phyloP scores from a whole-genome alignment of 1,140 invertebrate species.

The Macrobrachium nipponense region DNA sequence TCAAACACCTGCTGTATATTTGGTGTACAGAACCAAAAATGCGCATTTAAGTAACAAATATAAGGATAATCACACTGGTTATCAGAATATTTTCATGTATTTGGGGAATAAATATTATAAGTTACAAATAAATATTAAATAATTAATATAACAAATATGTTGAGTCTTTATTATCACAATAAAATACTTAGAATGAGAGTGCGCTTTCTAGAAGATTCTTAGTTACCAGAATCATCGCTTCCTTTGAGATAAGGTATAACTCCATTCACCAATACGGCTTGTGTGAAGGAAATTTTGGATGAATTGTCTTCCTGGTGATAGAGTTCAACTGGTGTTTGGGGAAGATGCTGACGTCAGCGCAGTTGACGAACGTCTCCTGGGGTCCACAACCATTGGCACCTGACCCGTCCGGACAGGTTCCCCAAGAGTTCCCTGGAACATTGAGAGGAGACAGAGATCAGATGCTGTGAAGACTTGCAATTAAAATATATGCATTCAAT shows the following conservation, averaged over 20 bases:
- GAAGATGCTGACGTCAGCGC: conserved; percentile 64
- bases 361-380: conserved; percentile 66
- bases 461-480: background rate
- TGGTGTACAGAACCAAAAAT: background rate
- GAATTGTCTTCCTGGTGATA: background rate
- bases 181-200: too few relatives aligned
- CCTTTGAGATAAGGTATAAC: too few relatives aligned
- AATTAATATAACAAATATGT: too few relatives aligned
- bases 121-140: too few relatives aligned
- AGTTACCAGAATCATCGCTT: too few relatives aligned
- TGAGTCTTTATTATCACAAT: too few relatives aligned
- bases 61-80: background rate
- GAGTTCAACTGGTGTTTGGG: background rate
- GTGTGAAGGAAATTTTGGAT: background rate
- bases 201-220: too few relatives aligned
- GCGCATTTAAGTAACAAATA: too few relatives aligned
- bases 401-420: conserved; percentile 64
- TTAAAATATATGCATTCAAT: background rate
- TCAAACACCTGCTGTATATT: background rate
- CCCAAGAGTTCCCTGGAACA: conserved; percentile 65
- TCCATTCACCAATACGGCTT: background rate
- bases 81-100: background rate
- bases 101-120: too few relatives aligned
- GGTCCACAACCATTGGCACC: conserved; percentile 67
- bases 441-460: background rate